Conservation (phyloP, 2,113 vertebrate species). For the Tapirus terrestris region DNA sequence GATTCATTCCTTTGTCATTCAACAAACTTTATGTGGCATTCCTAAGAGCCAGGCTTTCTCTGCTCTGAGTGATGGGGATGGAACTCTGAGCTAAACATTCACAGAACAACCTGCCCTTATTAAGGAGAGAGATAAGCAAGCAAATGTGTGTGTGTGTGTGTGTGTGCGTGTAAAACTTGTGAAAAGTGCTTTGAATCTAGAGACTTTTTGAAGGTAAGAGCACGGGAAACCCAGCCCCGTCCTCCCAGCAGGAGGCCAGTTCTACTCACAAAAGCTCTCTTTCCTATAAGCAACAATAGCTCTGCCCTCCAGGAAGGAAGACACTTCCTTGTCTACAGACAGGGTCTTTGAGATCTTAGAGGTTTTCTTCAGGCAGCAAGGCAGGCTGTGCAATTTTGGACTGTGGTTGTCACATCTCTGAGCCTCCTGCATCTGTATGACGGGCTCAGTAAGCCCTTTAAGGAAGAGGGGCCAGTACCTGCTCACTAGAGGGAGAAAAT, state of each 20-base stretch:
- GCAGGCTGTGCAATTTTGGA: neutral
- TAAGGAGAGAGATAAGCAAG: neutral
- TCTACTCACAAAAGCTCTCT: neutral
- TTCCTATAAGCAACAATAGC: slow-evolving; percentile 11
- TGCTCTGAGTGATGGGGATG: neutral
- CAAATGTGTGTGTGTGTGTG: neutral
- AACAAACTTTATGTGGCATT: neutral
- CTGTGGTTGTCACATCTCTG: neutral
- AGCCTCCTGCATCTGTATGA: neutral
- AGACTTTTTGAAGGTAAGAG: slow-evolving; percentile 20
- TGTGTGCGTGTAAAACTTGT: neutral
- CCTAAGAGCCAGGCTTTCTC: neutral
- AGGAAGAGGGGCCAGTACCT: neutral
- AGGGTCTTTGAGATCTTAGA: slow-evolving; percentile 18
- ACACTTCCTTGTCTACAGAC: neutral
- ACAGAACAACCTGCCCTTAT: neutral
- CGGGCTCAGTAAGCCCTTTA: neutral
- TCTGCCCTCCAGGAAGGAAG: neutral
- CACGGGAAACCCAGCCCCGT: slow-evolving; percentile 39
- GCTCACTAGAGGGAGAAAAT: neutral
- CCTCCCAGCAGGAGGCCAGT: neutral
- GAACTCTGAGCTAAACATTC: neutral
- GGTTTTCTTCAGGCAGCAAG: neutral
- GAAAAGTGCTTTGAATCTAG: slow-evolving; percentile 22
- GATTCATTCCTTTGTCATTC: neutral